Base-by-base conservation (phyloP, 2,797 vertebrate species). In the Microctenopoma stevenorrisi region DNA sequence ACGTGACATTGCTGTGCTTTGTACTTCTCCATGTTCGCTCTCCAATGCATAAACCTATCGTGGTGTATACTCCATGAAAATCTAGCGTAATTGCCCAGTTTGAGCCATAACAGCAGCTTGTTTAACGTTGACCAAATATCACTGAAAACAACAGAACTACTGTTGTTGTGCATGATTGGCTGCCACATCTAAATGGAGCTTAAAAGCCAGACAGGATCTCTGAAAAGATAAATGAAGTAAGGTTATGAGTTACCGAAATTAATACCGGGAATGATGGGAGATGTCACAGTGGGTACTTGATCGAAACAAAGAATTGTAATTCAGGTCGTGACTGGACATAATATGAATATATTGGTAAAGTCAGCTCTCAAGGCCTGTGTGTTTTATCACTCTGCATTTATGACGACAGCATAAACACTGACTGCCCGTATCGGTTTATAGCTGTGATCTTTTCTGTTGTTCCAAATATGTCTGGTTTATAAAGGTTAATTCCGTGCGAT, bases 401-500 rank as follows among this genome's bases (percentile, higher is more conserved):
- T 48, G 37, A 37, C 38, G 16, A 37, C 43, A 16, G 7, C 33
- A 56, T 47, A 22, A 44, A 62, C 25, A 33, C 4, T 35, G 10
- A 64, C 12, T 9, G 55, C 28, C 26, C 18, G 13, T 53, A 42
- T 50, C 40, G 30, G 28, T 46, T 78, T 43, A 14, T 55, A 55
- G 47, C 70, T 46, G 55, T 40, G 5, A 37, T 61, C 16, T 72
- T 42, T 53, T 52, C 13, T 40, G 7, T 42, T 42, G 11, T 42
- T 14, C 12, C 13, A n/a, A 43, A 40, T 22, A 25, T 22, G 58
- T 61, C 67, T 63, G n/a, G 48, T 42, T 54, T 60, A 16, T 47
- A 53, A 71, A 76, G 48, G 64, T 66, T 72, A 28, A 58, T 64
- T 62, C 25, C 10, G 33, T 55, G 71, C 25, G 48, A 64, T 40